Percentiles rank a stretch among this genome's conserved stretches.
phyloP scores from a whole-genome alignment of 2,113 vertebrate species.

The Ceyx margarethae region DNA sequence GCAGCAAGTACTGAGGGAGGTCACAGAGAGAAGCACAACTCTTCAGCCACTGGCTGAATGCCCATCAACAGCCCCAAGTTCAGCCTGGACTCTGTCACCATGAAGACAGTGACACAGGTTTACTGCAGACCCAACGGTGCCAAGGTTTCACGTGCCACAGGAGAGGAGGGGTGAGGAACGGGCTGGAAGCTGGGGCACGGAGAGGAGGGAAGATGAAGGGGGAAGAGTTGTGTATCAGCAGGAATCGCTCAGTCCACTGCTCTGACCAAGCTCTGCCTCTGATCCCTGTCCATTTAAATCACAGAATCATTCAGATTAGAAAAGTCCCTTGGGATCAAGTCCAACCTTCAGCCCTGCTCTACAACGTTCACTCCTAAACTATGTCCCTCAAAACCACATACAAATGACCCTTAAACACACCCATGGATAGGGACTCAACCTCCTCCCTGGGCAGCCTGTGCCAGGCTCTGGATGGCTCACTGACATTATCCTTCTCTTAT shows the following conservation, averaged over 20 bases:
- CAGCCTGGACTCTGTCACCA: neutral
- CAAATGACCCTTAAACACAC: too few relatives aligned
- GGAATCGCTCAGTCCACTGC: neutral
- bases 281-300: neutral
- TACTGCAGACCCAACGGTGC: too few relatives aligned
- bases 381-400: too few relatives aligned
- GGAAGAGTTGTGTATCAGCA: neutral
- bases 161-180: neutral
- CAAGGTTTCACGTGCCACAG: too few relatives aligned
- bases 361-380: too few relatives aligned
- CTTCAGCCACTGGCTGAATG: neutral
- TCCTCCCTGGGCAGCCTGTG: too few relatives aligned
- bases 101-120: neutral
- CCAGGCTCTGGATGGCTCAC: too few relatives aligned
- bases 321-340: too few relatives aligned
- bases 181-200: neutral
- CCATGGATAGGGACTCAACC: too few relatives aligned
- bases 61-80: neutral
- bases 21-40: neutral
- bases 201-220: neutral
- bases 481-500: too few relatives aligned
- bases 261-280: neutral
- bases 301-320: too few relatives aligned
- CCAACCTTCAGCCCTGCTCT: too few relatives aligned
- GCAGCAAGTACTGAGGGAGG: neutral